Conservation (phyloP, 2,797 vertebrate species). For the Sebastes taczanowskii region DNA sequence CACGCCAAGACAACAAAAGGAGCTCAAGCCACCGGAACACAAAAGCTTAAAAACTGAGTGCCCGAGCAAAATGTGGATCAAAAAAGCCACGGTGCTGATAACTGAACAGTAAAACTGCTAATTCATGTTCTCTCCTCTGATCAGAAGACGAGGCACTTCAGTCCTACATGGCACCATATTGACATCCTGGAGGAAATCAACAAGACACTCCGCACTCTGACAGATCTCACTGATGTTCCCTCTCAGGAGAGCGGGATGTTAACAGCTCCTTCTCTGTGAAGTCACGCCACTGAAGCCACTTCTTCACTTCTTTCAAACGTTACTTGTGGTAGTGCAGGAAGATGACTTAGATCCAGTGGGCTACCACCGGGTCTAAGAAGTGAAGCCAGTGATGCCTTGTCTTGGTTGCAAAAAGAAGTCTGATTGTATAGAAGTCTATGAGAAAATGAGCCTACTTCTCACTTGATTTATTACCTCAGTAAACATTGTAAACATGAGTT, state of each 20-base stretch:
- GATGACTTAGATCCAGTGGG: not conserved
- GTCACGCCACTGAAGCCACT: not conserved
- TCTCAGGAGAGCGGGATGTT: not conserved
- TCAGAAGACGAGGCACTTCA: not conserved
- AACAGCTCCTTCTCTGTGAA: constrained; percentile 9
- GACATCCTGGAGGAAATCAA: constrained; percentile 4
- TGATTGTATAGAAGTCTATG: no score
- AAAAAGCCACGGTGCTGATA: constrained; percentile 8
- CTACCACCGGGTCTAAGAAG: no score
- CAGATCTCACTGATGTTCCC: not conserved
- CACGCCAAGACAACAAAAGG: constrained; percentile 8
- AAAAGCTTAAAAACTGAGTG: constrained; percentile 15
- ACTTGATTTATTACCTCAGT: no score
- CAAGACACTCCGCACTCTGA: not conserved
- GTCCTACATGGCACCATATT: not conserved
- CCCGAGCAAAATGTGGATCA: constrained; percentile 21
- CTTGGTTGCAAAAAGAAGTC: no score
- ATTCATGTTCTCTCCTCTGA: constrained; percentile 16
- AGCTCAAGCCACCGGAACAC: constrained; percentile 26
- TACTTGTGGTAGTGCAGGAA: not conserved
- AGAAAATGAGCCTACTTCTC: no score
- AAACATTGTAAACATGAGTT: no score
- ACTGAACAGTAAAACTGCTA: constrained; percentile 1
- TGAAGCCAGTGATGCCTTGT: no score
- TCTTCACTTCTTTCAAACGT: not conserved